Evolutionary conservation across 2,797 vertebrate genomes (phyloP), one percentile per base, ranked within the genome.

Genomic region (Hipposideros larvatus): DNA sequence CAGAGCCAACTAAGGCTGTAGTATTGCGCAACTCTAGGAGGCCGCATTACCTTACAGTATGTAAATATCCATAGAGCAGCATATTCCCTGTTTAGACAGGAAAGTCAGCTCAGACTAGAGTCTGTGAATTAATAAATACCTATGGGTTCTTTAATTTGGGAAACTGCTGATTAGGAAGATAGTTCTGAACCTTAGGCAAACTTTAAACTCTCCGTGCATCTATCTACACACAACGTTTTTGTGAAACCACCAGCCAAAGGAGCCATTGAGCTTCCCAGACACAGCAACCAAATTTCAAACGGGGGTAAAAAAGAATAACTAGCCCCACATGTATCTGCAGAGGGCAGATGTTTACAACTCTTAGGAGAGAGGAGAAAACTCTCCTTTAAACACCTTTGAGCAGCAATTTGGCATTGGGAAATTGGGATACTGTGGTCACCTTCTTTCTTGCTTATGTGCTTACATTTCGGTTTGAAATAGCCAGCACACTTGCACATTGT

Each of bases 71-170:
- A 6, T 66, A 66, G 37, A 66, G 28, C 68, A 89, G 41, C n/a
- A 41, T 51, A 61, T n/a, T 41, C 51, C 51, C 26, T 77, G 13
- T 89, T 89, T 46, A 48, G n/a, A 75, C 5, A 70, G 68, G 51
- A 78, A 16, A 14, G 2, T 70, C 57, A 91, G 77, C 9, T 34
- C 66, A 22, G 0, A 4, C 89, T 75, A 68, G n/a, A 41, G 3
- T 68, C 19, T 84, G 19, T 66, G 24, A 94, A 90, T 63, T 92
- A 88, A 46, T 78, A 68, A 92, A 78, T 51, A 92, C 53, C 19
- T 63, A 18, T 77, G 59, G n/a, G 9, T 83, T 88, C 34, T 83
- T 83, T 77, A 31, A 34, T 77, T 89, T 71, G 63, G 75, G 43
- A 70, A 53, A 22, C 37, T 43, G 74, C 70, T 66, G 5, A 66